These are phyloP conservation scores for Galago senegalensis DNA, from an alignment of 2,797 vertebrate species.

Conservation along the genomic window DNA sequence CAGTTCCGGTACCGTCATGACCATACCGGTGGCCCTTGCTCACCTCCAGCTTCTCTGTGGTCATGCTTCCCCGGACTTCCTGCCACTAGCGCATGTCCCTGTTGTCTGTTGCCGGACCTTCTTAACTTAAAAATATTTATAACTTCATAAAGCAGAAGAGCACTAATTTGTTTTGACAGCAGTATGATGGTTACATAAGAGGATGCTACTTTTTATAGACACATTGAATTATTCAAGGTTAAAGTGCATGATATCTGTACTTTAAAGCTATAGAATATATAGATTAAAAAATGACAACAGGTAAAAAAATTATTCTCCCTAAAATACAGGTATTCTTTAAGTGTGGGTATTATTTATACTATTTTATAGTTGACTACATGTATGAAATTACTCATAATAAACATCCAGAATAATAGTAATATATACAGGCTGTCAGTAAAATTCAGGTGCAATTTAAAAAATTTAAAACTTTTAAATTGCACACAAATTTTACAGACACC, in stretches of 20 bases:
- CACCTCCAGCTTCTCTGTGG: no score
- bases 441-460: no score
- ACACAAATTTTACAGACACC: no score
- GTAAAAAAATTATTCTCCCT: constrained; percentile 7
- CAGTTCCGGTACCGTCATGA: neutral
- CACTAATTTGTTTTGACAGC: neutral
- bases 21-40: rapidly evolving
- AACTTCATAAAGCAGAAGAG: neutral
- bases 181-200: neutral
- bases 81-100: neutral
- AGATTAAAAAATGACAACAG: neutral
- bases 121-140: neutral
- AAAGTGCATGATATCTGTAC: neutral
- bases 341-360: neutral
- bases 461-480: no score
- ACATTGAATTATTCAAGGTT: neutral
- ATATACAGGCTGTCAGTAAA: neutral
- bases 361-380: neutral
- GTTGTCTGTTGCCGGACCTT: neutral
- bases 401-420: neutral
- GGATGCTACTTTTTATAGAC: neutral
- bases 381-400: constrained; percentile 25
- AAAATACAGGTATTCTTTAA: neutral
- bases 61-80: neutral
- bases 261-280: neutral